Percentiles rank a stretch among this genome's conserved stretches.
These are phyloP conservation scores for Varecia variegata DNA, from an alignment of 2,797 vertebrate genomes.

Conservation along the genomic window DNA sequence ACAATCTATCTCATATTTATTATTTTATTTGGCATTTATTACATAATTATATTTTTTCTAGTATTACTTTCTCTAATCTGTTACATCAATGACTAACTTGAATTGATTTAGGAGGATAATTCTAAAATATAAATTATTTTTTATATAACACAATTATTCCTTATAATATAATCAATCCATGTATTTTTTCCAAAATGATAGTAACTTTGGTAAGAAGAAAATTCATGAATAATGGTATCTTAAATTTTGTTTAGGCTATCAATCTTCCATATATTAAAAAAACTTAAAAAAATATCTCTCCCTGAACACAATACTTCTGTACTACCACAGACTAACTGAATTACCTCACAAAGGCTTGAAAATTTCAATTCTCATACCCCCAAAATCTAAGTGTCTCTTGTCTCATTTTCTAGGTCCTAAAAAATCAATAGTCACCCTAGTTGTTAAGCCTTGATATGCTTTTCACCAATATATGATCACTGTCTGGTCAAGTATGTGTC, in stretches of 20 bases:
- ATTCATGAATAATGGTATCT: not conserved
- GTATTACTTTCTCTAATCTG: constrained; percentile 23
- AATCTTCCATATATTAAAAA: not conserved
- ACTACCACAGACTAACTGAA: not conserved
- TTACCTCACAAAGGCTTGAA: not conserved
- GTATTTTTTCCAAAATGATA: not conserved
- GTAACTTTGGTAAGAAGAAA: constrained; percentile 9
- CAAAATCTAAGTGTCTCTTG: not conserved
- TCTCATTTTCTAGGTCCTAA: not conserved
- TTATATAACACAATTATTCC: not conserved
- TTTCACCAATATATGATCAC: not conserved
- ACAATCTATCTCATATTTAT: constrained; percentile 1
- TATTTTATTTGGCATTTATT: constrained; percentile 58
- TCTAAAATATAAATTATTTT: constrained; percentile 39
- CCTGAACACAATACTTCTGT: not conserved
- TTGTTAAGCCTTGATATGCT: not conserved
- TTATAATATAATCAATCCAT: not conserved
- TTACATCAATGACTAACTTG: not conserved
- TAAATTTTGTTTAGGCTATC: not conserved
- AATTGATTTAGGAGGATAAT: constrained; percentile 22
- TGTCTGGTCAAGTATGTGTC: no score
- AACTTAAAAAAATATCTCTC: not conserved
- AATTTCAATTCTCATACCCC: not conserved
- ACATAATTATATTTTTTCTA: constrained; percentile 38
- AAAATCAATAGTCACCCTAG: not conserved